phyloP scores from a whole-genome alignment of 2,888 invertebrate genomes.

The Drosophila greeni region DNA sequence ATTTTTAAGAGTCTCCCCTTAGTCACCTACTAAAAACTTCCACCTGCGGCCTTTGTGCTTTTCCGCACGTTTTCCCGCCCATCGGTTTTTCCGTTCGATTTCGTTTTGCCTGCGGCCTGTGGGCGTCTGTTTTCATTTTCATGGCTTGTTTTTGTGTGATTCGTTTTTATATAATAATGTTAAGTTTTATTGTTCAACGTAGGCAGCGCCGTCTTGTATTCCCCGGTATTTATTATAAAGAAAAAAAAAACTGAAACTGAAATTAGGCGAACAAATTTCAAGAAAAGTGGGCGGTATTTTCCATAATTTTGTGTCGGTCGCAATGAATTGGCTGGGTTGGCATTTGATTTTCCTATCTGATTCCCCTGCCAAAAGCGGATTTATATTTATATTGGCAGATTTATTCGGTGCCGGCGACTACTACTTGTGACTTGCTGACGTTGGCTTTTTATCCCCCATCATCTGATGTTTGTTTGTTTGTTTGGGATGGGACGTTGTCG shows the following conservation, averaged over 20 bases:
- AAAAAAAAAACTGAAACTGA: neutral
- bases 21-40: slow-evolving; percentile 4
- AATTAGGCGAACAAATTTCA: slow-evolving; percentile 20
- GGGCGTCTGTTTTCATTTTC: slow-evolving; percentile 43
- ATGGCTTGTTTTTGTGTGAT: slow-evolving; percentile 28
- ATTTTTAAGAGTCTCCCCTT: neutral
- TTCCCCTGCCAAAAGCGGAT: slow-evolving; percentile 29
- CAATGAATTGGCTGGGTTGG: slow-evolving; percentile 37
- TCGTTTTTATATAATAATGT: slow-evolving; percentile 43
- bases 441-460: slow-evolving; percentile 35
- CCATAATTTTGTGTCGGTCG: slow-evolving; percentile 37
- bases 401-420: slow-evolving; percentile 28
- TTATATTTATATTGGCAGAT: slow-evolving; percentile 45
- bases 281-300: slow-evolving; percentile 45
- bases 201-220: slow-evolving; percentile 30
- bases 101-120: slow-evolving; percentile 12
- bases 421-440: slow-evolving; percentile 49
- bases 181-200: slow-evolving; percentile 43
- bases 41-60: slow-evolving; percentile 14
- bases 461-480: slow-evolving; percentile 31
- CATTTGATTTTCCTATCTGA: slow-evolving; percentile 40
- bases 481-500: too few relatives aligned
- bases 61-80: slow-evolving; percentile 35
- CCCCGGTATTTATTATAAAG: slow-evolving; percentile 38
- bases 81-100: slow-evolving; percentile 1